These are phyloP conservation scores for Ctenochaetus hawaiiensis DNA, from an alignment of 2,797 vertebrate species.

Conservation along the genomic window DNA sequence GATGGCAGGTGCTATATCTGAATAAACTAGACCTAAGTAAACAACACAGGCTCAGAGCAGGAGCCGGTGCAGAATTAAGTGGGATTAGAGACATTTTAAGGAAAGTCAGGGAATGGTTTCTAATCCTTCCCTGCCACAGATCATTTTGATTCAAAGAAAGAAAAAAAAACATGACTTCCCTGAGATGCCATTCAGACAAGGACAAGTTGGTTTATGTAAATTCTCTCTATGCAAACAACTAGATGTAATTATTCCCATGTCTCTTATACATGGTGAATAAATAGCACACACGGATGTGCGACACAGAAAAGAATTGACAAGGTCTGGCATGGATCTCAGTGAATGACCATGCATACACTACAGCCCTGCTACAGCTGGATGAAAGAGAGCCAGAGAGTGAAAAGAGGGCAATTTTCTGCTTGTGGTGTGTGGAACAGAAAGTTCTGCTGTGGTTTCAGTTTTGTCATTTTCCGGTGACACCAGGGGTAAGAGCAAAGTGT, in stretches of 20 bases:
- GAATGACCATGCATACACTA: constrained; percentile 49
- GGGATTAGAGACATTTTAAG: constrained; percentile 71
- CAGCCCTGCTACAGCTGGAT: constrained; percentile 36
- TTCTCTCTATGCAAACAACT: constrained; percentile 24
- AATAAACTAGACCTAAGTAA: constrained; percentile 65
- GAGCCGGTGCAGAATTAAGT: constrained; percentile 59
- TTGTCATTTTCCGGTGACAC: constrained; percentile 76
- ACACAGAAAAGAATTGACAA: constrained; percentile 47
- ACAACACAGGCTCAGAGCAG: constrained; percentile 48
- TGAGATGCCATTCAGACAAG: constrained; percentile 42
- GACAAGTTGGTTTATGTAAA: constrained; percentile 34
- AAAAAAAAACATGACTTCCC: constrained; percentile 8
- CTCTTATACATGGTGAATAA: constrained; percentile 30
- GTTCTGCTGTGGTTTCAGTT: constrained; percentile 69
- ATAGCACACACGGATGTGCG: constrained; percentile 22
- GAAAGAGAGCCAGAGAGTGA: constrained; percentile 64
- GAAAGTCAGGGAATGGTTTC: constrained; percentile 50
- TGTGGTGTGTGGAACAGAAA: constrained; percentile 68
- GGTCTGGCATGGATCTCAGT: constrained; percentile 44
- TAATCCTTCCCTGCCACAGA: constrained; percentile 56
- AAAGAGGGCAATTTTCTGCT: constrained; percentile 72
- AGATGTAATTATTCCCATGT: constrained; percentile 19
- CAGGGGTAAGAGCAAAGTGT: constrained; percentile 67
- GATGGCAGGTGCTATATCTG: constrained; percentile 67
- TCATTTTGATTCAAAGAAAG: constrained; percentile 47